Conservation (phyloP, 1,140 invertebrate genomes). For the Drosophila santomea region DNA sequence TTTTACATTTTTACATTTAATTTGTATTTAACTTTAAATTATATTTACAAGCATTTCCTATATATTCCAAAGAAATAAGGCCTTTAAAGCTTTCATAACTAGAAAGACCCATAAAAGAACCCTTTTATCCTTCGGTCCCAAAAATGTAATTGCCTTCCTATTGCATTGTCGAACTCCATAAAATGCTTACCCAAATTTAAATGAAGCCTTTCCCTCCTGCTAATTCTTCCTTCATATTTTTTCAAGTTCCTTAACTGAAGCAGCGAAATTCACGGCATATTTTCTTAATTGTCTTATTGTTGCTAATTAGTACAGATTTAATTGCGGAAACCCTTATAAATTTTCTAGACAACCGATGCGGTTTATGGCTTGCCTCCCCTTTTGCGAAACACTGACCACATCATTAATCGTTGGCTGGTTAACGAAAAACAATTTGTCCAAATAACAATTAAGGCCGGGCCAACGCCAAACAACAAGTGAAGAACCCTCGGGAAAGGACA, state of each 20-base stretch:
- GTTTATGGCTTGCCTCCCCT: slow-evolving; percentile 47
- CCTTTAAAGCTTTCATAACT: not conserved
- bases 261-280: slow-evolving; percentile 45
- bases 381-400: slow-evolving; percentile 50
- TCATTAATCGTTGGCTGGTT: slow-evolving; percentile 72
- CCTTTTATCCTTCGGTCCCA: too few relatives aligned
- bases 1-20: too few relatives aligned
- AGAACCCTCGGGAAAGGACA: slow-evolving; percentile 35
- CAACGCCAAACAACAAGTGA: slow-evolving; percentile 30
- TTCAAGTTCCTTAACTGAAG: not conserved
- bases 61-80: too few relatives aligned
- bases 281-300: slow-evolving; percentile 71
- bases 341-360: slow-evolving; percentile 62
- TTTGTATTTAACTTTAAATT: not conserved
- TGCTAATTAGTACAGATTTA: slow-evolving; percentile 66
- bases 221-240: slow-evolving; percentile 18
- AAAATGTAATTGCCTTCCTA: not conserved
- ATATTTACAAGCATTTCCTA: too few relatives aligned
- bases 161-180: slow-evolving; percentile 6
- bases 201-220: slow-evolving; percentile 27
- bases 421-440: slow-evolving; percentile 75
- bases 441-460: slow-evolving; percentile 64
- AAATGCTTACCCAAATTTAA: slow-evolving; percentile 16
- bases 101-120: not conserved
- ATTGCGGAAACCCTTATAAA: slow-evolving; percentile 60